Conservation (phyloP, 2,113 vertebrate species). For the Martes martes region DNA sequence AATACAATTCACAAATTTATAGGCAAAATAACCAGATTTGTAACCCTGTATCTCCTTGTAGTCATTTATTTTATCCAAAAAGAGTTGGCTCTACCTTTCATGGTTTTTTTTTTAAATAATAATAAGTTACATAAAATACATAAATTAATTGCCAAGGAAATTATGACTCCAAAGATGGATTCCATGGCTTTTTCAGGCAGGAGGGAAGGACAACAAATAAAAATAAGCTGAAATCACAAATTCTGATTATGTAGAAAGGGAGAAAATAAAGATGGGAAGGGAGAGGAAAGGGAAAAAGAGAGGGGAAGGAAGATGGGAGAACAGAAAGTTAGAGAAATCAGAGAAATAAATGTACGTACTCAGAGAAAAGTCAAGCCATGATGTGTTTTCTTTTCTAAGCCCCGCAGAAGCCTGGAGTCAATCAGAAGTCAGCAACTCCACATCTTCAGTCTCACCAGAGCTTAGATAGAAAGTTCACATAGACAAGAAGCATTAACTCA, state of each 20-base stretch:
- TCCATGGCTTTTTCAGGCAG: not conserved
- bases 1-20: not conserved
- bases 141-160: not conserved
- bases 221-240: not conserved
- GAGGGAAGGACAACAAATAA: not conserved
- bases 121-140: not conserved
- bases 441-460: not conserved
- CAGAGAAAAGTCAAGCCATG: not conserved
- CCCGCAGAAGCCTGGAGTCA: not conserved
- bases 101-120: not conserved
- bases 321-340: not conserved
- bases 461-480: not conserved
- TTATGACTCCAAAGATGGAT: not conserved
- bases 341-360: not conserved
- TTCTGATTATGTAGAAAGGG: not conserved
- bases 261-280: not conserved
- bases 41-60: not conserved
- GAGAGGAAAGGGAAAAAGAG: not conserved
- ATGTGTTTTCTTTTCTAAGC: not conserved
- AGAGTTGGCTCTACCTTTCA: not conserved
- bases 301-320: rapidly evolving
- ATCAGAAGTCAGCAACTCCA: not conserved
- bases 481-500: not conserved
- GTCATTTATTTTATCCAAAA: not conserved
- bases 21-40: not conserved